phyloP scores from a whole-genome alignment of 2,797 vertebrate species.

The Anabacerthia variegaticeps region DNA sequence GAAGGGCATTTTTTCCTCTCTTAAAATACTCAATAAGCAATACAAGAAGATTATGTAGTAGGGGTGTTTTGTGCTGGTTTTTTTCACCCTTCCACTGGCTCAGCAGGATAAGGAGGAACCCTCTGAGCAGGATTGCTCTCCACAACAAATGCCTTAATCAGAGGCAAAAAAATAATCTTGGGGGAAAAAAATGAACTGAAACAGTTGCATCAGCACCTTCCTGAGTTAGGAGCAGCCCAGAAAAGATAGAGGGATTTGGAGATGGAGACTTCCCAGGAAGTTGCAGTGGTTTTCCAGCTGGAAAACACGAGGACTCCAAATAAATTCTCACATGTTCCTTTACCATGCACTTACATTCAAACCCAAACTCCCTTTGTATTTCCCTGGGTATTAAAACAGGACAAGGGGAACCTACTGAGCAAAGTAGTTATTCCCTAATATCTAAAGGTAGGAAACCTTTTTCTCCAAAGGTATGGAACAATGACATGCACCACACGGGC shows the following conservation, averaged over 20 bases:
- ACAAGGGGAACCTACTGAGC: background rate
- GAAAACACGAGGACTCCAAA: background rate
- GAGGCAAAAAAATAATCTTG: too few relatives aligned
- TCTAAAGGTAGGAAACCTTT: background rate
- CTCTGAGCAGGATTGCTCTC: background rate
- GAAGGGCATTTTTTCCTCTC: background rate
- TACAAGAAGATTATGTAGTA: background rate
- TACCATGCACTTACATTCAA: background rate
- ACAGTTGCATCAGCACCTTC: background rate
- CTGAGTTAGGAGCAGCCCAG: background rate
- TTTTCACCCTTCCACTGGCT: background rate
- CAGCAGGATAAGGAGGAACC: background rate
- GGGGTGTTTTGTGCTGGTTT: background rate
- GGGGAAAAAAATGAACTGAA: background rate
- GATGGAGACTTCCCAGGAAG: background rate
- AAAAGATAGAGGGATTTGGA: background rate
- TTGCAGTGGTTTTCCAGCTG: background rate
- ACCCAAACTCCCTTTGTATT: background rate
- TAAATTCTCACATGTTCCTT: background rate
- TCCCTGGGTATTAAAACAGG: background rate
- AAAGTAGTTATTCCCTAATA: background rate
- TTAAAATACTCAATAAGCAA: background rate
- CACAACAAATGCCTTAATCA: background rate
- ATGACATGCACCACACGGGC: background rate
- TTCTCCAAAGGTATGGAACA: background rate